Conservation (phyloP, 2,888 invertebrate species). For the Acanthoscelides obtectus region DNA sequence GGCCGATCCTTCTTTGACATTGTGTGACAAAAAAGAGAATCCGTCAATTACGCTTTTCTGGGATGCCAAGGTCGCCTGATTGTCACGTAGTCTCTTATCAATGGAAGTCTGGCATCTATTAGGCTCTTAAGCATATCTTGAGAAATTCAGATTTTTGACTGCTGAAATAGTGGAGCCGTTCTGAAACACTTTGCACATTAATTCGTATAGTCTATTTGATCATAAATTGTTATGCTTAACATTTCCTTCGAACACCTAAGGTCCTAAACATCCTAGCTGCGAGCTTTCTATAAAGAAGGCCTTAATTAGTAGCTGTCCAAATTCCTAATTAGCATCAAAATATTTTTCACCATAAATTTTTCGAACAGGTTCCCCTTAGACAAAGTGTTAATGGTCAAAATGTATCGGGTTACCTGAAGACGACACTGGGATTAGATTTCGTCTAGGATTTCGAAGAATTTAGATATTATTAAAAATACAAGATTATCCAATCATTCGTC, state of each 20-base stretch:
- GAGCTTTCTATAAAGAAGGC: not conserved
- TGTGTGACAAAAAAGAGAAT: no score
- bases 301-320: not conserved
- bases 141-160: no score
- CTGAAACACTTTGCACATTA: no score
- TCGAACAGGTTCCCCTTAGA: not conserved
- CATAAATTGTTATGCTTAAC: not conserved
- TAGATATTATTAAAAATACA: not conserved
- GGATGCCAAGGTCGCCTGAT: no score
- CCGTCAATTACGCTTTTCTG: no score
- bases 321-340: not conserved
- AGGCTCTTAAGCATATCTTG: no score
- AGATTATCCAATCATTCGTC: not conserved
- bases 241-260: not conserved
- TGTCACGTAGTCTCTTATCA: no score
- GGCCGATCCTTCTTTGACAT: no score
- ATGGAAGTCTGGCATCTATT: no score
- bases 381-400: not conserved
- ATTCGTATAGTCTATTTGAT: not conserved
- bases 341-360: not conserved
- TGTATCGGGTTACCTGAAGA: not conserved
- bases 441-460: not conserved
- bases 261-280: not conserved
- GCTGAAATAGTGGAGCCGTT: no score
- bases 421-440: not conserved